Evolutionary conservation across 1,140 invertebrate species (phyloP), one percentile per base, ranked within the genome.

Genomic region (Panulirus ornatus): DNA sequence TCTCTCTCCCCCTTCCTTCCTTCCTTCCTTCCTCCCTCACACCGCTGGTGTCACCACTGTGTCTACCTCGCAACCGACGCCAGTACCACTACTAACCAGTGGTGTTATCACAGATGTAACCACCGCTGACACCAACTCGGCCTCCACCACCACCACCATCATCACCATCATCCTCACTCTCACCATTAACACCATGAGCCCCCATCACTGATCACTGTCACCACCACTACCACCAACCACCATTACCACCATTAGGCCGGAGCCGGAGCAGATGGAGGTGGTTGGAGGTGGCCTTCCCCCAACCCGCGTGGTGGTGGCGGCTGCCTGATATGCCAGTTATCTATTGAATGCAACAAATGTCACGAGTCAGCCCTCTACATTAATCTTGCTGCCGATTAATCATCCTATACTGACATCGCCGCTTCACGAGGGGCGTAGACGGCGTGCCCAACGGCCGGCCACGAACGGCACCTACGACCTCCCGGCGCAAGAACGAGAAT

Each of bases 341-440:
- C 87, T 89, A 89, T 89, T 89, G 87, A 89, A 83, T 89, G 78
- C 87, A 89, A 89, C 87, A 89, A 89, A 89, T 89, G 87, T 89
- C 87, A 89, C 87, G 70, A 89, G 79, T 89, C 79, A 63, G 87
- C 79, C 79, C 87, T 89, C 78, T 84, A 83, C 87, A 89, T 89
- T 89, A 89, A 89, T 89, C 87, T 89, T 89, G 42, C 79, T 63
- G 47, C 71, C 79, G 81, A 89, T 89, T 89, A 89, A 89, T 89
- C 87, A 89, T 89, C 66, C 81, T 84, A 58, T 75, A 83, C 87
- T 89, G 87, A 89, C 87, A 89, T 89, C 87, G 42, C 66, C 70
- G 34, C 30, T 47, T 51, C 42, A 34, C 19, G 27, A 89, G 44
- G 22, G 87, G 44, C 47, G 66, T 58, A 83, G n/a, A 27, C 16